Percentiles rank a stretch among this genome's conserved stretches.
These are phyloP conservation scores for Rhimphoctona megacephalus DNA, from an alignment of 2,888 invertebrate species.

Conservation along the genomic window DNA sequence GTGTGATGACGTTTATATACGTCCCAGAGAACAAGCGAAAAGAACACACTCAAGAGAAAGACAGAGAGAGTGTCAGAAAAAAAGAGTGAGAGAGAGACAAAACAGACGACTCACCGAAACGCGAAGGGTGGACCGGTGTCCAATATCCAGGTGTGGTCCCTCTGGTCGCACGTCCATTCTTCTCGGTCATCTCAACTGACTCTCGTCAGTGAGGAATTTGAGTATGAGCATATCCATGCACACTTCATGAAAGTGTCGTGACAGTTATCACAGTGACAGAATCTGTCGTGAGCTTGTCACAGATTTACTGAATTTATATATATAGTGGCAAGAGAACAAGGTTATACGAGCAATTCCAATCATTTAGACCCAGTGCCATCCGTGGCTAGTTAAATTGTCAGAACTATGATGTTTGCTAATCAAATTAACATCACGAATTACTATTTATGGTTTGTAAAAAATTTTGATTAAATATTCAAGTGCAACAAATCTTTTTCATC, in stretches of 20 bases:
- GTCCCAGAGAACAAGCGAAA: slow-evolving; percentile 41
- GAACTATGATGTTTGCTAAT: not conserved
- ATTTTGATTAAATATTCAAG: not conserved
- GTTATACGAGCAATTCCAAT: slow-evolving; percentile 20
- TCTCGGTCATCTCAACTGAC: slow-evolving; percentile 38
- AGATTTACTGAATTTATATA: slow-evolving; percentile 29
- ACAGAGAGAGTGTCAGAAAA: slow-evolving; percentile 10
- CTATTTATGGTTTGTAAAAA: not conserved
- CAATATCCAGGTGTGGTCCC: slow-evolving; percentile 65
- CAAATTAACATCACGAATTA: not conserved
- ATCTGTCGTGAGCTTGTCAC: slow-evolving; percentile 53
- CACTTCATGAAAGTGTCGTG: slow-evolving; percentile 45
- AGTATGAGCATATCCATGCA: slow-evolving; percentile 15
- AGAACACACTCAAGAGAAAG: slow-evolving; percentile 4
- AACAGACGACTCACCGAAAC: slow-evolving; percentile 48
- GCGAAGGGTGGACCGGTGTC: slow-evolving; percentile 57
- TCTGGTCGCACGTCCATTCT: slow-evolving; percentile 40
- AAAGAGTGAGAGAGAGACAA: slow-evolving; percentile 7
- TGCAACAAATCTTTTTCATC: not conserved
- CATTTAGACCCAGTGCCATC: not conserved
- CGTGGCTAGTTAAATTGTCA: slow-evolving; percentile 2
- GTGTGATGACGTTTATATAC: slow-evolving; percentile 50
- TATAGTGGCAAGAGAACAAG: slow-evolving; percentile 7
- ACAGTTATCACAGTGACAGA: slow-evolving; percentile 34
- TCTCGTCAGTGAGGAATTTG: slow-evolving; percentile 44